Conservation (phyloP, 2,888 invertebrate genomes). For the Dascillus cervinus region DNA sequence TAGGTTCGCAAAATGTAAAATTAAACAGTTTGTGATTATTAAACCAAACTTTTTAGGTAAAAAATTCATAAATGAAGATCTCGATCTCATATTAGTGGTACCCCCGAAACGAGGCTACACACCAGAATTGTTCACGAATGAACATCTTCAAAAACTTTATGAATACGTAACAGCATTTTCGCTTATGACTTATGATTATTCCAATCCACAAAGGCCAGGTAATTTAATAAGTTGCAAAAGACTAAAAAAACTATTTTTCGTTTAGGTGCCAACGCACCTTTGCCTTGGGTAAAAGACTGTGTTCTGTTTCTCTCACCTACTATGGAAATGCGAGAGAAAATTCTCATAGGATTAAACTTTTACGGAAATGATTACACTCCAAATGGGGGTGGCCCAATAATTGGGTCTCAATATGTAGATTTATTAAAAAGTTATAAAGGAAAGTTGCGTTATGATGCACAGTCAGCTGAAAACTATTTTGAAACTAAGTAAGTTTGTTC, state of each 20-base stretch:
- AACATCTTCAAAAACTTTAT: slow-evolving; percentile 71
- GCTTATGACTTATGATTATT: slow-evolving; percentile 96
- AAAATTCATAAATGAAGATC: slow-evolving; percentile 47
- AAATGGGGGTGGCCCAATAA: slow-evolving; percentile 74
- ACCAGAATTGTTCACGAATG: slow-evolving; percentile 60
- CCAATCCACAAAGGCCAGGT: slow-evolving; percentile 73
- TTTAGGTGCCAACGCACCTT: slow-evolving; percentile 80
- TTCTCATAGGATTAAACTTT: slow-evolving; percentile 85
- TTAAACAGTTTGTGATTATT: background rate
- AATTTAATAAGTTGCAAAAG: no score
- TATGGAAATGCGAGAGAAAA: slow-evolving; percentile 60
- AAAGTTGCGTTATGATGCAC: slow-evolving; percentile 68
- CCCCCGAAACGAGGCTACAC: slow-evolving; percentile 65
- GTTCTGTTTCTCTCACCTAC: slow-evolving; percentile 65
- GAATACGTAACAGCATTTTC: slow-evolving; percentile 79
- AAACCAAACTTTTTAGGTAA: slow-evolving; percentile 41
- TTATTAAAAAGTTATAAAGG: slow-evolving; percentile 67
- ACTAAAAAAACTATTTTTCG: slow-evolving; percentile 11
- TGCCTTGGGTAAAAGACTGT: slow-evolving; percentile 73
- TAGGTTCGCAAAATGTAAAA: slow-evolving; percentile 41
- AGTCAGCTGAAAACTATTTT: slow-evolving; percentile 75
- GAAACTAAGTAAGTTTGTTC: slow-evolving; percentile 65
- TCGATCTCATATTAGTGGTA: slow-evolving; percentile 67
- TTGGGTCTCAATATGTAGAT: slow-evolving; percentile 71
- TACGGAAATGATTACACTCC: slow-evolving; percentile 85